A percentile compares a stretch with the other conserved stretches of the same genome.
phyloP scores from a whole-genome alignment of 1,140 invertebrate genomes.

The Portunus trituberculatus region DNA sequence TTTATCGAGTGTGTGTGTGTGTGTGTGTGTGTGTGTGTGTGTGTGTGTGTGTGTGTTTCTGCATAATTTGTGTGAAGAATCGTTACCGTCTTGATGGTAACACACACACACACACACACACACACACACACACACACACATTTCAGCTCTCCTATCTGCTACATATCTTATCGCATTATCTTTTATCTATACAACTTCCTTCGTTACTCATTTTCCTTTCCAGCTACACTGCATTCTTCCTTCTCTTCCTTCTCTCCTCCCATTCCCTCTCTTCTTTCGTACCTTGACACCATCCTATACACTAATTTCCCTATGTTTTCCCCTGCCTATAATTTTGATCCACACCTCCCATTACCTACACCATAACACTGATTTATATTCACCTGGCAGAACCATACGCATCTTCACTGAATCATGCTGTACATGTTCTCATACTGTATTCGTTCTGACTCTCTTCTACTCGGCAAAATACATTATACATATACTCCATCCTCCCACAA shows the following conservation, averaged over 20 bases:
- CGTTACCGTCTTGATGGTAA: not conserved
- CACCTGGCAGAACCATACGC: too few relatives aligned
- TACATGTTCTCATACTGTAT: too few relatives aligned
- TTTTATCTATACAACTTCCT: not conserved
- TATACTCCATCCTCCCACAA: not conserved
- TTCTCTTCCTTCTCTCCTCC: not conserved
- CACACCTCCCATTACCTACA: too few relatives aligned
- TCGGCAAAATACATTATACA: too few relatives aligned
- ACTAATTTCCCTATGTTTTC: not conserved
- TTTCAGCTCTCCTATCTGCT: not conserved
- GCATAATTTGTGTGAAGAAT: not conserved
- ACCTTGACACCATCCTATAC: too few relatives aligned
- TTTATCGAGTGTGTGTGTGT: not conserved
- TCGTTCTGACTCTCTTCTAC: too few relatives aligned
- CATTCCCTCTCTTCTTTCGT: not conserved
- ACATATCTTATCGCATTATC: not conserved
- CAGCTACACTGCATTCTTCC: not conserved
- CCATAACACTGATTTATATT: too few relatives aligned
- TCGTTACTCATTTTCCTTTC: not conserved
- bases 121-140: constrained; percentile 12
- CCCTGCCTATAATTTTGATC: not conserved
- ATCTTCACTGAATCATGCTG: too few relatives aligned
- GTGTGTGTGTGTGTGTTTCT: not conserved
- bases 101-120: constrained; percentile 31
- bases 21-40: not conserved